A percentile compares a stretch with the other conserved stretches of the same genome.
phyloP scores from a whole-genome alignment of 2,888 invertebrate genomes.

The Pegoplata infirma region DNA sequence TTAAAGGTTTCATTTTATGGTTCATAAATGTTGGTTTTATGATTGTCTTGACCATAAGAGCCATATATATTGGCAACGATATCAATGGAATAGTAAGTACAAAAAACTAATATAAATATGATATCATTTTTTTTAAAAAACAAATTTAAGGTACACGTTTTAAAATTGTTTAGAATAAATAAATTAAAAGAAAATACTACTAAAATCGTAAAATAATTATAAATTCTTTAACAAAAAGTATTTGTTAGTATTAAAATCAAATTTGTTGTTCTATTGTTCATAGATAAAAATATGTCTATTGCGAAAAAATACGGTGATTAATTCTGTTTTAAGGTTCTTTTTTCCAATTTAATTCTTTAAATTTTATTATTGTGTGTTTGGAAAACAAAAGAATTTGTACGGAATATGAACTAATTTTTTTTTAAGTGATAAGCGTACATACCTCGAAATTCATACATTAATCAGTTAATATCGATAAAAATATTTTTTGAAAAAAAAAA shows the following conservation, averaged over 20 bases:
- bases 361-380: neutral
- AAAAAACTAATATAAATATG: neutral
- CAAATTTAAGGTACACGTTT: neutral
- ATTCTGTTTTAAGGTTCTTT: slow-evolving; percentile 2
- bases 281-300: neutral
- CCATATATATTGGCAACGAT: slow-evolving; percentile 66
- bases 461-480: slow-evolving; percentile 25
- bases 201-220: neutral
- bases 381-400: neutral
- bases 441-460: slow-evolving; percentile 15
- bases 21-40: slow-evolving; percentile 74
- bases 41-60: slow-evolving; percentile 68
- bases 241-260: neutral
- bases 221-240: neutral
- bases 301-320: slow-evolving; percentile 17
- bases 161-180: neutral
- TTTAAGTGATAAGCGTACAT: slow-evolving; percentile 13
- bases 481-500: neutral
- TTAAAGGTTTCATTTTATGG: slow-evolving; percentile 79
- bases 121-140: neutral
- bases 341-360: neutral
- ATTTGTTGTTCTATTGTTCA: no score
- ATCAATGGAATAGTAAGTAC: slow-evolving; percentile 69
- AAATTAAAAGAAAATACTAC: neutral
- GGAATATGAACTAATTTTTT: neutral